phyloP scores from a whole-genome alignment of 2,797 vertebrate genomes.

The Tauraco hartlaubi region DNA sequence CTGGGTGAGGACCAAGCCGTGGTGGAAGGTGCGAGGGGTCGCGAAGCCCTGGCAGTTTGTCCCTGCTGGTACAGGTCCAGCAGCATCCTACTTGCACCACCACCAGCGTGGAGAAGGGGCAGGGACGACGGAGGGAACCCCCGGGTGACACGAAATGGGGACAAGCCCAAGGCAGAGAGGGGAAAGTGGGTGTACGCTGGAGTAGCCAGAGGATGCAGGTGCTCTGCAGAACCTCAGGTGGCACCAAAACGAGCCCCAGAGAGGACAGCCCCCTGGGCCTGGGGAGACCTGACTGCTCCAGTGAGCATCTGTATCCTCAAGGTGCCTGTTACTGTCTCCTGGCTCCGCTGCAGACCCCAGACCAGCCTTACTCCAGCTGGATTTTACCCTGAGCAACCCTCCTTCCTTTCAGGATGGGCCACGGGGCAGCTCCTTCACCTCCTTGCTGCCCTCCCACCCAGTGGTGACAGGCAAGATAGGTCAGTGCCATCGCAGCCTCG shows the following conservation, averaged over 20 bases:
- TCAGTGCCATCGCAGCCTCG: neutral
- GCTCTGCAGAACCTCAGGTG: neutral
- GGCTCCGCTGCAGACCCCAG: neutral
- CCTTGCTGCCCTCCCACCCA: neutral
- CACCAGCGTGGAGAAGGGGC: neutral
- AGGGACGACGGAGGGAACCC: fast-evolving
- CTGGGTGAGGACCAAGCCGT: fast-evolving
- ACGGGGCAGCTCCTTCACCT: neutral
- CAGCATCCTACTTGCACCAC: neutral
- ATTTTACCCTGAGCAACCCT: neutral
- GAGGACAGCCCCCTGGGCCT: no score
- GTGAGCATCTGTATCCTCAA: neutral
- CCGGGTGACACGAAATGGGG: neutral
- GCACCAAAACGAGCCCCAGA: neutral
- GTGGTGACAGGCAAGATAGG: neutral
- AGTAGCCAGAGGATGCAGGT: neutral
- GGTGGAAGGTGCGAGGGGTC: neutral
- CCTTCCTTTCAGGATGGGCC: neutral
- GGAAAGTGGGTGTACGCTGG: neutral
- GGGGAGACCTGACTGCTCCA: fast-evolving
- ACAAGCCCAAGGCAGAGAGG: neutral
- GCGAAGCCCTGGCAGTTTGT: neutral
- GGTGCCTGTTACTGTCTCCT: no score
- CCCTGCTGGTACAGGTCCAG: neutral
- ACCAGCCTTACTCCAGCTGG: neutral